Evolutionary conservation across 2,113 vertebrate genomes (phyloP).

Genomic region (Oryzias celebensis): DNA sequence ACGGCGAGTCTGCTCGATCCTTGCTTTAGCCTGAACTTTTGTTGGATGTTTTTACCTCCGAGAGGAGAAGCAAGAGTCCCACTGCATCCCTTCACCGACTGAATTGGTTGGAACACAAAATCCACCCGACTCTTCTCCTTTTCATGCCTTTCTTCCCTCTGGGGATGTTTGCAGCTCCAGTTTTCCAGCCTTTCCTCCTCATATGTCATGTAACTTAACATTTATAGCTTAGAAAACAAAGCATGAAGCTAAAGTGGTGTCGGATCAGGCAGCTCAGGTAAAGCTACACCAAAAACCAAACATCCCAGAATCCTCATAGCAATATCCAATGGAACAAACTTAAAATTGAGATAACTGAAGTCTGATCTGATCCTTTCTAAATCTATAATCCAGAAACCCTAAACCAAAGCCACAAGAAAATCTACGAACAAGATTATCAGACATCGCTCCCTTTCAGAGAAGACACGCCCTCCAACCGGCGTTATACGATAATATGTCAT

Average conservation of each 20-base stretch:
- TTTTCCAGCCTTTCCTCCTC: slow-evolving; percentile 10
- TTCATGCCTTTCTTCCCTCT: slow-evolving; percentile 17
- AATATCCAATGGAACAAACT: slow-evolving; percentile 21
- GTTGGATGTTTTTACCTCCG: slow-evolving; percentile 10
- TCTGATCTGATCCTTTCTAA: slow-evolving; percentile 20
- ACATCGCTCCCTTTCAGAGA: slow-evolving; percentile 13
- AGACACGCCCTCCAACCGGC: slow-evolving; percentile 36
- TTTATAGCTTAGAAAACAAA: slow-evolving; percentile 51
- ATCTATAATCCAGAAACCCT: slow-evolving; percentile 13
- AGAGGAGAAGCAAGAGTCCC: slow-evolving; percentile 27
- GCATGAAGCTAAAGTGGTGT: slow-evolving; percentile 28
- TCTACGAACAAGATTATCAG: slow-evolving; percentile 39
- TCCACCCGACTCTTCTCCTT: slow-evolving; percentile 14
- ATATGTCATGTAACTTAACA: slow-evolving; percentile 17
- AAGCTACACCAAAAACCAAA: slow-evolving; percentile 63
- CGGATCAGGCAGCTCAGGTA: slow-evolving; percentile 60
- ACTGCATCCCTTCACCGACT: slow-evolving; percentile 21
- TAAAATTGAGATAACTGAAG: slow-evolving; percentile 9
- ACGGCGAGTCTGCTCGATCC: slow-evolving; percentile 16
- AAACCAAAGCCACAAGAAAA: slow-evolving; percentile 28
- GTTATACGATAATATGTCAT: slow-evolving; percentile 48
- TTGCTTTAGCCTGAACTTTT: slow-evolving; percentile 19
- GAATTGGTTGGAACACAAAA: slow-evolving; percentile 22
- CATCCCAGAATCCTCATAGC: slow-evolving; percentile 43
- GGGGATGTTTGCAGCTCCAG: slow-evolving; percentile 9